These are phyloP conservation scores for Drosophila robusta DNA, from an alignment of 2,888 invertebrate species.

Conservation along the genomic window DNA sequence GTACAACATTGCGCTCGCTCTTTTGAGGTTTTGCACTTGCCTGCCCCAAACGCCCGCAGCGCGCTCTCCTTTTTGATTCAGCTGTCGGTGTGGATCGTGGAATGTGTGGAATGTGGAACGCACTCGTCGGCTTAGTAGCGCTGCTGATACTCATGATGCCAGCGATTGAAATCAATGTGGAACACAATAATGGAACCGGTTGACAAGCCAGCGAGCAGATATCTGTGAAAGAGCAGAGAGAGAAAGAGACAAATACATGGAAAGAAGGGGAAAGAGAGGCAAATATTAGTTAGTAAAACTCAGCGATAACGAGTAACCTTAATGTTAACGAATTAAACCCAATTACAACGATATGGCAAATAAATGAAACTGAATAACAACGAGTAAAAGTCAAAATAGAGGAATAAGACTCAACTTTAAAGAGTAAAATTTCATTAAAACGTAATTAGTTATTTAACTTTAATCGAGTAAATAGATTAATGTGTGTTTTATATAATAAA, in stretches of 20 bases:
- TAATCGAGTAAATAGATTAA: too few species aligned
- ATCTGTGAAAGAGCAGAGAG: constrained; percentile 87
- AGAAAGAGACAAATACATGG: not conserved
- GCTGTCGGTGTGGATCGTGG: constrained; percentile 1
- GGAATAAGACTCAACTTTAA: too few species aligned
- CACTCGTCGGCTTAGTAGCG: constrained; percentile 88
- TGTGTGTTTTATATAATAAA: too few species aligned
- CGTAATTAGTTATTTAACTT: too few species aligned
- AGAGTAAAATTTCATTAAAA: too few species aligned
- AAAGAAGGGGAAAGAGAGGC: too few species aligned
- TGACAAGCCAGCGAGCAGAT: constrained; percentile 97
- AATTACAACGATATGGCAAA: too few species aligned
- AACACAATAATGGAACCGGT: constrained; percentile 99
- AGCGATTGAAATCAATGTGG: constrained; percentile 99
- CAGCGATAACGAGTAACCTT: too few species aligned
- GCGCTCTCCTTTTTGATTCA: constrained; percentile 17
- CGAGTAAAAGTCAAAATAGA: too few species aligned
- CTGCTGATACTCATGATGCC: constrained; percentile 98
- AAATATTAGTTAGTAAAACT: too few species aligned
- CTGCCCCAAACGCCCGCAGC: constrained; percentile 18
- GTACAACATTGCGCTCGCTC: constrained; percentile 17
- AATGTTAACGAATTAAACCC: too few species aligned
- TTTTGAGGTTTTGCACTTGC: constrained; percentile 37
- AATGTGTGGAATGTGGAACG: constrained; percentile 23
- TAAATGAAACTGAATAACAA: too few species aligned